Evolutionary conservation across 2,888 invertebrate genomes (phyloP).

Genomic region (Drosophila recens): DNA sequence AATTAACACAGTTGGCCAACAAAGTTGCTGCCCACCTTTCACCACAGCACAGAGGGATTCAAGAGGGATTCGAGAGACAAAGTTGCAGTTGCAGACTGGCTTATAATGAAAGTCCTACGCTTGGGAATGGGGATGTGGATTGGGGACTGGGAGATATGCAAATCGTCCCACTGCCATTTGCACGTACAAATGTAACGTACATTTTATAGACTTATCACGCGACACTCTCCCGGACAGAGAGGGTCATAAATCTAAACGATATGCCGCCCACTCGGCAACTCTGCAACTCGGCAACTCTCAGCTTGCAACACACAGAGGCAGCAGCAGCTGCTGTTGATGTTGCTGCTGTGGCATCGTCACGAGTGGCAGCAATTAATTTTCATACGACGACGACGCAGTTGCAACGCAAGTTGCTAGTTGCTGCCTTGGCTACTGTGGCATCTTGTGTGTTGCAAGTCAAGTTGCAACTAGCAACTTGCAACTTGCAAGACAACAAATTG

Average conservation of each 20-base stretch:
- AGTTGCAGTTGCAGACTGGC: conserved; percentile 42
- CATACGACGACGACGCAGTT: conserved; percentile 71
- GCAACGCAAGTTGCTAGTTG: conserved; percentile 20
- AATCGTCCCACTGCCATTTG: conserved; percentile 77
- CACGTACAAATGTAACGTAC: conserved; percentile 75
- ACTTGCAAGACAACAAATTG: conserved; percentile 74
- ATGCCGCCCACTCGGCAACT: conserved; percentile 72
- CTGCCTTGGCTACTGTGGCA: conserved; percentile 26
- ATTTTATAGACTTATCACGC: conserved; percentile 80
- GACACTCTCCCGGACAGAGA: conserved; percentile 54
- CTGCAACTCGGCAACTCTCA: conserved; percentile 58
- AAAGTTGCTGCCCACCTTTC: conserved; percentile 59
- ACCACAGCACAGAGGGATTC: conserved; percentile 36
- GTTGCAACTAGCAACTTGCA: conserved; percentile 31
- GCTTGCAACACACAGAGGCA: conserved; percentile 19
- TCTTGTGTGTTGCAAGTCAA: conserved; percentile 34
- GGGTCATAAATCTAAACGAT: conserved; percentile 74
- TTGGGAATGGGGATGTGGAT: neutral
- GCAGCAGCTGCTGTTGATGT: neutral
- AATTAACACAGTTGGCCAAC: conserved; percentile 72
- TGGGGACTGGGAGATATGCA: conserved; percentile 59
- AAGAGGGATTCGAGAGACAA: neutral
- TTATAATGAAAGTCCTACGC: conserved; percentile 64
- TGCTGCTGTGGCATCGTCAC: conserved; percentile 60
- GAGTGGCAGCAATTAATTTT: conserved; percentile 81